phyloP scores from a whole-genome alignment of 1,140 invertebrate species.

The Brachionus koreanus region DNA sequence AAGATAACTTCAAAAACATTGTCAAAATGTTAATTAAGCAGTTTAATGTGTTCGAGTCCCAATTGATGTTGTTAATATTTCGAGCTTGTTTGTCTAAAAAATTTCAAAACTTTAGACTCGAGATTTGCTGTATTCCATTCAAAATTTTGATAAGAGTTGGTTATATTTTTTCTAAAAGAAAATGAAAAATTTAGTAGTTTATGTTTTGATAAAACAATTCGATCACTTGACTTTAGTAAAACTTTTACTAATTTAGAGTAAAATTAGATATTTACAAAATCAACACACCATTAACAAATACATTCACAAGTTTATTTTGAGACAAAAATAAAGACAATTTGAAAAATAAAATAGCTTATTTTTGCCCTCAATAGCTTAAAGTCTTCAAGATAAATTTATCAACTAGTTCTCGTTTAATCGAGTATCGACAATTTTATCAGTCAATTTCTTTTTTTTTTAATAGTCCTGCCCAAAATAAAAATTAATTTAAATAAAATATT shows the following conservation, averaged over 20 bases:
- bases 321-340: neutral
- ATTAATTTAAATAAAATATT: no score
- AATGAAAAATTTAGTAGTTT: neutral
- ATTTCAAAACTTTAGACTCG: conserved; percentile 26
- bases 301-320: neutral
- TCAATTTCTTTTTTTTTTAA: no score
- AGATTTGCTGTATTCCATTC: neutral
- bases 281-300: neutral
- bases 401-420: no score
- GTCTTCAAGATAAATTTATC: no score
- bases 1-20: conserved; percentile 35
- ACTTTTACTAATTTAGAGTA: neutral
- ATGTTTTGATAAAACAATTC: neutral
- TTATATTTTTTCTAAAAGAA: neutral
- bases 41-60: neutral
- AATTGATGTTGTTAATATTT: neutral
- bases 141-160: neutral
- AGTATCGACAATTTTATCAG: no score
- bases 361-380: no score
- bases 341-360: neutral
- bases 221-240: neutral
- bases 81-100: conserved; percentile 12
- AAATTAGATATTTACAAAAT: neutral
- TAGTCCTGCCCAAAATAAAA: no score
- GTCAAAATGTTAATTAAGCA: conserved; percentile 40